Evolutionary conservation across 2,113 vertebrate species (phyloP), one percentile per base, ranked within the genome.

Genomic region (Girardinichthys multiradiatus): DNA sequence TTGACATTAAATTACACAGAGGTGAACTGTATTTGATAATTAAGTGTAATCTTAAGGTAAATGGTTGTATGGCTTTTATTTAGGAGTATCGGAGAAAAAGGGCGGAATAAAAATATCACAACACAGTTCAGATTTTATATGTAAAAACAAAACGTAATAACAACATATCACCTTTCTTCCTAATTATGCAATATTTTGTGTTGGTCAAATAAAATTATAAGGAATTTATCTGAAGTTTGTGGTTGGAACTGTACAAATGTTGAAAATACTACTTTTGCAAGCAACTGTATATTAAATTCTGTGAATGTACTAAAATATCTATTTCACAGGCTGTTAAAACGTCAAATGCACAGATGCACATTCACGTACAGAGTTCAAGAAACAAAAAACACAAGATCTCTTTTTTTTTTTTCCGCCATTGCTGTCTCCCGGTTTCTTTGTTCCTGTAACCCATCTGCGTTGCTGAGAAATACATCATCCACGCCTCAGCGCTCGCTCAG

Each of bases 391-490:
- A 39, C 37, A 48, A 29, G 27, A 26, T 35, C 15, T 67, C 70
- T 14, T 67, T 42, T 64, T 48, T 28, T 35, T 64, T 37, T 26
- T 31, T 19, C 8, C 28, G 27, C 51, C 0, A 0, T 58, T 68
- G 48, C 48, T 21, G 51, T 39, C 37, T 39, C 21, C 58, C 35
- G 64, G 15, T 61, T 71, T 1, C 39, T 80, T 70, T 64, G 72
- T 73, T 76, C 77, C 72, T 24, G 65, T 90, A 86, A 63, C 27
- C 70, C 77, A 82, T 88, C 84, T 79, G 64, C 51, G 30, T 62
- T 12, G 17, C 62, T 70, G 76, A 87, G 79, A 81, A 89, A 85
- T 48, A 26, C 77, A 71, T 84, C 76, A 76, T 80, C 66, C 72
- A 79, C 61, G 78, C 78, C 80, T 86, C 68, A 61, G 72, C 48